Base-by-base conservation (phyloP, 2,113 vertebrate genomes). In the Nibea albiflora region DNA sequence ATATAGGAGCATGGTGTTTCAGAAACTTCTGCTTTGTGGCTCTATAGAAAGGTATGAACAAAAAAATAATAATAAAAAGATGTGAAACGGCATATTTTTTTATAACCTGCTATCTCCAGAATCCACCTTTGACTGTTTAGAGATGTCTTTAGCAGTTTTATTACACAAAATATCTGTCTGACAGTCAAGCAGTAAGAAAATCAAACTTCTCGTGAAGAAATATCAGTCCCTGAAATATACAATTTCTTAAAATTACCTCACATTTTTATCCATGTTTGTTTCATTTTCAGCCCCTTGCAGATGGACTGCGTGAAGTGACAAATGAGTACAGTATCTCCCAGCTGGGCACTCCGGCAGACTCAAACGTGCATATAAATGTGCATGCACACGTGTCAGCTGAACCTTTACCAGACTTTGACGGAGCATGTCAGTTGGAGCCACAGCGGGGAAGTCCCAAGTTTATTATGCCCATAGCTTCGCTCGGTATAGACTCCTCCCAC, bases 401-500 rank as follows among this genome's bases (percentile, higher is more conserved):
- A 68, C 61, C 75, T 63, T 66, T 72, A 20, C 42, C 28, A 26
- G 87, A 85, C 52, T 50, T 85, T 74, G 83, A 88, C 11, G 17
- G 80, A 77, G 71, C 56, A 26, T 0, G 54, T 74, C 83, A 88
- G 74, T 78, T 76, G 58, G 82, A 58, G 64, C 70, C 62, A 46
- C 85, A 53, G 77, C 24, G 39, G 63, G 73, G 22, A 26, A 63
- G 78, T 83, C 80, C 80, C 10, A 61, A 81, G 63, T 92, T 90
- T 92, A 90, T 93, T 88, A 90, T 91, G 85, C 92, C 93, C 22
- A 82, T 92, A 88, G 92, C 87, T 63, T 90, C 94, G 26, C 73
- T 92, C 11, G 71, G 57, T 24, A 66, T 83, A 49, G 54, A 81
- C 73, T 84, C 73, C 24, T 77, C 85, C 73, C 79, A 82, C 35